Evolutionary conservation across 2,113 vertebrate species (phyloP).

Genomic region (Dendropsophus ebraccatus): DNA sequence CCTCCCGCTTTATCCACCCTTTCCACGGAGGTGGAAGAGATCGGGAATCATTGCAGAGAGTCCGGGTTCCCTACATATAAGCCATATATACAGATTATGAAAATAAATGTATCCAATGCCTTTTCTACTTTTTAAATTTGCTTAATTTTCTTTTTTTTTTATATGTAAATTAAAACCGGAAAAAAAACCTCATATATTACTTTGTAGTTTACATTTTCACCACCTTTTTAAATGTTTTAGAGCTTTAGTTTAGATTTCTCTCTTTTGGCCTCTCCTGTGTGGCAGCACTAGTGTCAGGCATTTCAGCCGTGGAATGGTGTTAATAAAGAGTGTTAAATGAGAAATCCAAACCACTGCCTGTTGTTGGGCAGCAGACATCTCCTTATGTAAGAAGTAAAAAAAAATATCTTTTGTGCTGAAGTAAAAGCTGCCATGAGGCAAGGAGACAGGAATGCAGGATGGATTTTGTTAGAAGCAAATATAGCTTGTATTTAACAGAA

Average conservation of each 20-base stretch:
- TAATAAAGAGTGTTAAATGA: background rate
- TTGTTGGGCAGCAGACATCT: slow-evolving; percentile 17
- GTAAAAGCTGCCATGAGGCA: slow-evolving; percentile 21
- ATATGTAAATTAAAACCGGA: background rate
- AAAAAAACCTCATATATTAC: background rate
- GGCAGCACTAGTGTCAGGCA: background rate
- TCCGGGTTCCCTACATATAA: background rate
- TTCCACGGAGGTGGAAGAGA: too few species aligned
- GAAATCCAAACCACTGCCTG: background rate
- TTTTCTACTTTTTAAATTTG: background rate
- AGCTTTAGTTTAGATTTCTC: background rate
- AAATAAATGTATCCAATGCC: too few species aligned
- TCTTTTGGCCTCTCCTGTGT: background rate
- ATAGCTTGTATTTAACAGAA: slow-evolving; percentile 10
- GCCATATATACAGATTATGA: background rate
- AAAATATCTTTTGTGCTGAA: slow-evolving; percentile 13
- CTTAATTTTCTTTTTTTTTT: background rate
- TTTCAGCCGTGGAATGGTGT: background rate
- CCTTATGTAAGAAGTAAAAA: slow-evolving; percentile 32
- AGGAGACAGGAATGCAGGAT: slow-evolving; percentile 19
- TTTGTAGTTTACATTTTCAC: background rate
- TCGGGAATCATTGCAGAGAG: too few species aligned
- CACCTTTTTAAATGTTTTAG: background rate
- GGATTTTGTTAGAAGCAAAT: slow-evolving; percentile 20
- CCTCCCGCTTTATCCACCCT: too few species aligned